Base-by-base conservation (phyloP, 2,113 vertebrate species). In the Genyomyrus donnyi region DNA sequence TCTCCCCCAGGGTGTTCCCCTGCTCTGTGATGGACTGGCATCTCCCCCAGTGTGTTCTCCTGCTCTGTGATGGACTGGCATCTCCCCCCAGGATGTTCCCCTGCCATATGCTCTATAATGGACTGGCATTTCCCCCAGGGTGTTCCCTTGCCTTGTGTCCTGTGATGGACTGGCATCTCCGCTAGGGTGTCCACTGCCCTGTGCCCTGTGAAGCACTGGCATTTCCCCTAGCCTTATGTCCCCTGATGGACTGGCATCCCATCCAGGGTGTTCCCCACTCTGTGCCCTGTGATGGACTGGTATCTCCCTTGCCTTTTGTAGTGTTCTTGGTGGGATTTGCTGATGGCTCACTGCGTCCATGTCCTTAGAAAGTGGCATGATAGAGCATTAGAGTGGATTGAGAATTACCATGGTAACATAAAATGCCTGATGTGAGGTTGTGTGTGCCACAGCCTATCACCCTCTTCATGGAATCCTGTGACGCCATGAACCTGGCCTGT, bases 401-500 rank as follows among this genome's bases (percentile, higher is more conserved):
- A 11, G 19, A 9, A 21, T 85, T 48, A 39, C 19, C 39, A 1
- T 83, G 17, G 39, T 85, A 87, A 53, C 19, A 42, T 88, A 10
- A 17, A 42, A 13, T 88, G 24, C 4, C 27, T 86, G 70, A 35
- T 91, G 53, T 56, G 53, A 39, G 13, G 90, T 17, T 94, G 17
- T 93, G 4, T 94, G 94, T 89, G 93, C 87, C 93, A 90, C 94
- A 99, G 98, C 98, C 98, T 92, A 98, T 99, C 95, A 99, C 96
- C 58, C 96, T 99, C 39, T 93, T 99, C 94, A 99, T 99, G 98
- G 98, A 99, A 93, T 97, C 98, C 56, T 97, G 97, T 35, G 98
- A 99, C 89, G 98, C 98, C 90, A 99, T 99, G 98, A 99, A 99
- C 95, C 96, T 99, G 94, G 98, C 98, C 90, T 99, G 98, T 93